These are phyloP conservation scores for Buceros bicornis DNA, from an alignment of 2,797 vertebrate species.

Conservation along the genomic window DNA sequence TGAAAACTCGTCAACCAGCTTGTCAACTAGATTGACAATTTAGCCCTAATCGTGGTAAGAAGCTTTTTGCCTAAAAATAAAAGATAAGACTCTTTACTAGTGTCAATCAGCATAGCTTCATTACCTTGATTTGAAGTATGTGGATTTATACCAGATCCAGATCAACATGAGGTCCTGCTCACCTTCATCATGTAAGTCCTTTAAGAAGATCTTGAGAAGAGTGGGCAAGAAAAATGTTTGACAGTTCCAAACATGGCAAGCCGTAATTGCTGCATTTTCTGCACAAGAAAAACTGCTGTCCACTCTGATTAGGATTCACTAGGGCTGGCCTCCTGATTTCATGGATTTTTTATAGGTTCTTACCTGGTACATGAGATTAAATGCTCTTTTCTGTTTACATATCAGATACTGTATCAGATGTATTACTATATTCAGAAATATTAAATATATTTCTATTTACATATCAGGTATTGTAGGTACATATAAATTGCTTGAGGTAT, in stretches of 20 bases:
- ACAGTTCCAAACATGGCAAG: neutral
- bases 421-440: no score
- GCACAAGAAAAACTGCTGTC: neutral
- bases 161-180: neutral
- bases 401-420: neutral
- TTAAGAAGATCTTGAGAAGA: neutral
- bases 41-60: neutral
- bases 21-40: neutral
- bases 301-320: neutral
- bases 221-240: neutral
- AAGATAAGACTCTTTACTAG: neutral
- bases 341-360: neutral
- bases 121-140: neutral
- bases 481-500: neutral
- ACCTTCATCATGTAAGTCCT: neutral
- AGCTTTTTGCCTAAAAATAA: slow-evolving; percentile 58
- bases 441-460: no score
- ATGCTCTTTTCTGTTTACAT: neutral
- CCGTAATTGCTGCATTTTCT: neutral
- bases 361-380: neutral
- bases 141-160: neutral
- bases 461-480: neutral
- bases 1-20: neutral
- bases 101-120: neutral
- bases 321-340: neutral